Conservation (phyloP, 2,113 vertebrate genomes). For the Micronisus gabar region DNA sequence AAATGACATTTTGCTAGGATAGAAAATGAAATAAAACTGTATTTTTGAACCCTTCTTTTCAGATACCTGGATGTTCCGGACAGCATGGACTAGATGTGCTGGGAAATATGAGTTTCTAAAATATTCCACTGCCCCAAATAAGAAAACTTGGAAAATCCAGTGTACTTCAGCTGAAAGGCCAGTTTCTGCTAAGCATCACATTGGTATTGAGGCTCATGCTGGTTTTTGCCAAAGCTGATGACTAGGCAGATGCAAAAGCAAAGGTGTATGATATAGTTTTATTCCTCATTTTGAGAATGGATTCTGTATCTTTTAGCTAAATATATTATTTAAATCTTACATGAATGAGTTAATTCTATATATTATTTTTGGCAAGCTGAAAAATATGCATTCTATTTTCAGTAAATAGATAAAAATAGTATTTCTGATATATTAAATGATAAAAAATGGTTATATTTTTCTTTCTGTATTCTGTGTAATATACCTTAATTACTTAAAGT, state of each 20-base stretch:
- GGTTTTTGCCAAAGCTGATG: conserved; percentile 50
- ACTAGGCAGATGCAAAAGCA: conserved; percentile 42
- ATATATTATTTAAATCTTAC: not conserved
- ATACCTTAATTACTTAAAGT: not conserved
- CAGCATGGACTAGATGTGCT: conserved; percentile 57
- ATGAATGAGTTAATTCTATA: not conserved
- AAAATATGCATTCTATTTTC: not conserved
- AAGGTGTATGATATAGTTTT: conserved; percentile 29
- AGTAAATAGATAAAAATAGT: not conserved
- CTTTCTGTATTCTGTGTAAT: not conserved
- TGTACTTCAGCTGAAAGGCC: conserved; percentile 58
- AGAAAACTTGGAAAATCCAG: conserved; percentile 63
- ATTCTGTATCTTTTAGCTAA: not conserved
- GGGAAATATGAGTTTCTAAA: conserved; percentile 63
- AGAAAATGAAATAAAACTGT: not conserved
- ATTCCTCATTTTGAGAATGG: not conserved
- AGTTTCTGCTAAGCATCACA: conserved; percentile 49
- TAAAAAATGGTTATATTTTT: not conserved
- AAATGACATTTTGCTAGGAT: not conserved
- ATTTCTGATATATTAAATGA: not conserved
- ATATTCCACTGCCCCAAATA: conserved; percentile 57
- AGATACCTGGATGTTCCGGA: conserved; percentile 69
- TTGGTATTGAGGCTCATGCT: conserved; percentile 60
- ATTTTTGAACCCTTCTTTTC: not conserved
- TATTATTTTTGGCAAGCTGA: not conserved